Evolutionary conservation across 2,888 invertebrate genomes (phyloP), one percentile per base, ranked within the genome.

Genomic region (Uropetala carovei): DNA sequence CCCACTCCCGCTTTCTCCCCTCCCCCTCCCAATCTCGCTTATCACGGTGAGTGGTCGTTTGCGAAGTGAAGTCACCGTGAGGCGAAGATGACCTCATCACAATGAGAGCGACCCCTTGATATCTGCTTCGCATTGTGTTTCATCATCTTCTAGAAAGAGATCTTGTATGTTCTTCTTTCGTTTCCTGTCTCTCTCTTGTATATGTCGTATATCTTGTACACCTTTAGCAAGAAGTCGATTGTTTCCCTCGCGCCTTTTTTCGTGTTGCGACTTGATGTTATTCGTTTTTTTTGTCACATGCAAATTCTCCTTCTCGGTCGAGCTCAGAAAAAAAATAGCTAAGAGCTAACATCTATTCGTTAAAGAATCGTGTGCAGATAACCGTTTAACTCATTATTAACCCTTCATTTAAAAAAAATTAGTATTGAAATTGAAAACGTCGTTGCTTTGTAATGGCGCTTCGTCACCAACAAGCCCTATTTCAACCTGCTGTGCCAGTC

Each of bases 31-130:
- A 64, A 13, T 89, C 86, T 60, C 59, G 89, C 64, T 64, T 89
- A 89, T 89, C 89, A 43, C 68, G 43, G 68, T 27, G 64, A 89
- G 68, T 68, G 64, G 64, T 68, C 89, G 43, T 89, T 89, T 89
- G 89, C 68, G 13, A 89, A 89, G 89, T 89, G 64, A 89, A 89
- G 89, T 89, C 89, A 64, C 64, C 64, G 89, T 68, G 43, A 86
- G 60, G 59, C 11, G 60, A 60, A 60, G 59, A 68, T 89, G 89
- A 64, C 89, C 89, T 56, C 89, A 89, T 89, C 68, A 56, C 89
- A 89, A 68, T 68, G 89, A 64, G 64, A 64, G 89, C 68, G 89
- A 89, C 89, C 89, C 43, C 43, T 89, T 16, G n/a, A 64, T 75
- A 75, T 27, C 22, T 75, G 64, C 60, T 30, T 16, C 14, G 86